Conservation (phyloP, 2,888 invertebrate genomes). For the Agapostemon virescens region DNA sequence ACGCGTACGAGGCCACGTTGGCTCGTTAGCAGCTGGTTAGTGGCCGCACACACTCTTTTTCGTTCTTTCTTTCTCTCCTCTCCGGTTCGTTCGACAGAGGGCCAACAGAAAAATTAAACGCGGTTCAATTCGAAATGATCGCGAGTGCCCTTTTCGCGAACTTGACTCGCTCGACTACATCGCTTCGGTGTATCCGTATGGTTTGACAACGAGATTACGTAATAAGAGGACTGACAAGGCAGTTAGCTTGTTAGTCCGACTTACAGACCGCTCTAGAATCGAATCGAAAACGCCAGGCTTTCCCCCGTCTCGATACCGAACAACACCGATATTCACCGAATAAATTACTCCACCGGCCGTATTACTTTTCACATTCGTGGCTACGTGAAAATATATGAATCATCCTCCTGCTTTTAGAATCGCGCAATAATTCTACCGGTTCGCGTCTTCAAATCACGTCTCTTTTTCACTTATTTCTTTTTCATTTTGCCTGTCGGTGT, state of each 20-base stretch:
- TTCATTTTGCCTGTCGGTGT: too few species aligned
- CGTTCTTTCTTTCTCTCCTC: too few species aligned
- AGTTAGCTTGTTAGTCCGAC: conserved; percentile 28
- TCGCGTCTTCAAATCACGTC: not conserved
- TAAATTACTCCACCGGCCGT: not conserved
- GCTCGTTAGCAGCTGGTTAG: conserved; percentile 61
- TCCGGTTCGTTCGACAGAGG: too few species aligned
- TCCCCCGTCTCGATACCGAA: not conserved
- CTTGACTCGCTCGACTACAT: conserved; percentile 36
- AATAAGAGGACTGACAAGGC: conserved; percentile 69
- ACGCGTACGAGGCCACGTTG: conserved; percentile 58
- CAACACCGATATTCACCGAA: conserved; percentile 7
- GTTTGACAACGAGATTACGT: conserved; percentile 77
- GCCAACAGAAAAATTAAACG: conserved; percentile 41
- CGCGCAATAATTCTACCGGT: not conserved
- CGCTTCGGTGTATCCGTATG: conserved; percentile 64
- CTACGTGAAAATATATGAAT: conserved; percentile 42
- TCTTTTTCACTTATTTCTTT: too few species aligned
- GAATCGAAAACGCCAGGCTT: conserved; percentile 6
- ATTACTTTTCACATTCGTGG: not conserved
- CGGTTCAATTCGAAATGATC: conserved; percentile 24
- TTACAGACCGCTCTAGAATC: conserved; percentile 27
- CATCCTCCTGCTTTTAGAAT: conserved; percentile 33
- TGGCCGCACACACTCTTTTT: conserved; percentile 13
- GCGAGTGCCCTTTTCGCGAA: conserved; percentile 30